phyloP scores from a whole-genome alignment of 1,140 invertebrate genomes.

The Tetragonula clypearis region DNA sequence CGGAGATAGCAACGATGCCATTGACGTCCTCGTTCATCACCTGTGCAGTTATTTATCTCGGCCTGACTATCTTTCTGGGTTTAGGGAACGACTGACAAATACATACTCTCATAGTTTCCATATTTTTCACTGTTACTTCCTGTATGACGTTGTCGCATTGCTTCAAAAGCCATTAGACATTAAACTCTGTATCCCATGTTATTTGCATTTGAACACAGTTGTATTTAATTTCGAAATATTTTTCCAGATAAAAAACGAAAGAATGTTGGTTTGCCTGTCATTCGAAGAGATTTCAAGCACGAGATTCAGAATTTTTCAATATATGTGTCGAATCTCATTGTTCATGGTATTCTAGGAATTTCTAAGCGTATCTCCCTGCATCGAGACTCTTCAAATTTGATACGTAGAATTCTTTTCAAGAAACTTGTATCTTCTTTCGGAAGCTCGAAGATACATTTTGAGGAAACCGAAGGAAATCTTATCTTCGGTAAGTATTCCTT shows the following conservation, averaged over 20 bases:
- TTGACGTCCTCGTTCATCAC: constrained; percentile 19
- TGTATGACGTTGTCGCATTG: neutral
- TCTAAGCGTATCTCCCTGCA: neutral
- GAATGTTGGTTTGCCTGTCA: neutral
- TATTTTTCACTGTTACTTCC: neutral
- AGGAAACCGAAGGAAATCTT: too few relatives aligned
- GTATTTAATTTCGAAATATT: neutral
- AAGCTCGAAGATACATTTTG: neutral
- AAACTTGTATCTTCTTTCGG: neutral
- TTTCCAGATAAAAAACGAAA: neutral
- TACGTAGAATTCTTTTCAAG: neutral
- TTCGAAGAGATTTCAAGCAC: neutral
- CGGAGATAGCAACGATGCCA: constrained; percentile 17
- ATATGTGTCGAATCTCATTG: neutral
- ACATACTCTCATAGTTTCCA: neutral
- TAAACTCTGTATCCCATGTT: neutral
- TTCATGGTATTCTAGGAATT: neutral
- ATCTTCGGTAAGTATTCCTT: too few relatives aligned
- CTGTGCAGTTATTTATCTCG: neutral
- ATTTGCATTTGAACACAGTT: neutral
- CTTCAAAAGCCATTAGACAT: neutral
- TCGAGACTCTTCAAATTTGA: neutral
- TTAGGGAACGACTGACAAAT: neutral
- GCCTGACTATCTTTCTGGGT: neutral
- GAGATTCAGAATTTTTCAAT: neutral